Percentiles rank a stretch among this genome's conserved stretches.
These are phyloP conservation scores for Mesorhabditis sp. DNA, from an alignment of 2,888 invertebrate genomes.

Conservation along the genomic window DNA sequence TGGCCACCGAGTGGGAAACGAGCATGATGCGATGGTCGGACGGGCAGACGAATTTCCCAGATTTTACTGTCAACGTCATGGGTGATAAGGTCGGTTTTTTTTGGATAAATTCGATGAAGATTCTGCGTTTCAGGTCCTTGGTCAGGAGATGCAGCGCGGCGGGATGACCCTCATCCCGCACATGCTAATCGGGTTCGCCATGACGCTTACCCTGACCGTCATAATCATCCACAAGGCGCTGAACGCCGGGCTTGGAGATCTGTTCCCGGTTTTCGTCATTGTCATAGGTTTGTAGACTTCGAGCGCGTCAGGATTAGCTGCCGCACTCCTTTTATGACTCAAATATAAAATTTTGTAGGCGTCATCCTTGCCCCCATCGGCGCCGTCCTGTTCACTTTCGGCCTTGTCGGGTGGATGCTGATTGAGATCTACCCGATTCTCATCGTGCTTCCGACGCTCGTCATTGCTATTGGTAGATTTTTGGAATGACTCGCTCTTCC, in stretches of 20 bases:
- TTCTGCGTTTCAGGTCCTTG: slow-evolving; percentile 14
- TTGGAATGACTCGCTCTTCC: no score
- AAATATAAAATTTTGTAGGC: slow-evolving; percentile 10
- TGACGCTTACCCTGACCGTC: slow-evolving; percentile 12
- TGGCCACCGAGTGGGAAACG: slow-evolving; percentile 21
- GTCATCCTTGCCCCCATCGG: slow-evolving; percentile 20
- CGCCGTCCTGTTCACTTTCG: slow-evolving; percentile 23
- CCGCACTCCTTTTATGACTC: neutral
- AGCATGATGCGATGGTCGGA: slow-evolving; percentile 18
- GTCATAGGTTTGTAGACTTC: slow-evolving; percentile 13
- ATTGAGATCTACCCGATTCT: slow-evolving; percentile 24
- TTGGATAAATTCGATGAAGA: neutral
- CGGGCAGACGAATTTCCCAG: slow-evolving; percentile 7
- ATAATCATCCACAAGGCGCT: neutral
- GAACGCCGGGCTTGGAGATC: neutral
- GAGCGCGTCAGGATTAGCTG: neutral
- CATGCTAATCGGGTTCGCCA: slow-evolving; percentile 17
- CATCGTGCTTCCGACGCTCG: slow-evolving; percentile 26
- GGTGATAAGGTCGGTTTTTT: slow-evolving; percentile 19
- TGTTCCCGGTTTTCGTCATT: slow-evolving; percentile 14
- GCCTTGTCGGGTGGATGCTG: slow-evolving; percentile 13
- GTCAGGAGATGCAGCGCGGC: slow-evolving; percentile 21
- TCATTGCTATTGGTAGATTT: slow-evolving; percentile 24
- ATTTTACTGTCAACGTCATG: slow-evolving; percentile 18
- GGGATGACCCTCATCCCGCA: slow-evolving; percentile 20